phyloP scores from a whole-genome alignment of 2,113 vertebrate genomes.

The Bufo gargarizans region DNA sequence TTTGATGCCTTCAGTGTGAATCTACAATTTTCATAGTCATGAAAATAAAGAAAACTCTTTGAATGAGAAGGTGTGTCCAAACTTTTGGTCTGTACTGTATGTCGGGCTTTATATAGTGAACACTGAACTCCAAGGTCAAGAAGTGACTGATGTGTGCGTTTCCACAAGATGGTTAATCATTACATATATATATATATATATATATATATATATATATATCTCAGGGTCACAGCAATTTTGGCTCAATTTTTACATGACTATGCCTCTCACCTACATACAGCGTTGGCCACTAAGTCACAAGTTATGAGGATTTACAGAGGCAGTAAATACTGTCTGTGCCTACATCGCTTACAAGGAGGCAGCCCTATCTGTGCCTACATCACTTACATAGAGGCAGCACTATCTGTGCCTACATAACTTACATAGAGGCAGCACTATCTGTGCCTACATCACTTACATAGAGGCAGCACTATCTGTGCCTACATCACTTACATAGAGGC shows the following conservation, averaged over 20 bases:
- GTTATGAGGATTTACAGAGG: background rate
- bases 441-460: background rate
- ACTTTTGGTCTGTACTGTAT: too few relatives aligned
- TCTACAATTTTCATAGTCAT: too few relatives aligned
- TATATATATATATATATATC: too few relatives aligned
- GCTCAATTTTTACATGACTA: background rate
- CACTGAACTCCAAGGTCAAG: conserved; percentile 1
- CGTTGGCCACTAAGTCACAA: background rate
- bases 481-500: background rate
- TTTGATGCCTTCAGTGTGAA: too few relatives aligned
- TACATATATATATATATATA: background rate
- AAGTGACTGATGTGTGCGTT: background rate
- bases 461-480: background rate
- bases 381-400: background rate
- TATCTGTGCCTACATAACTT: background rate
- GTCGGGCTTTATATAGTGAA: too few relatives aligned
- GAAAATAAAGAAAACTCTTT: too few relatives aligned
- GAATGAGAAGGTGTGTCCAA: too few relatives aligned
- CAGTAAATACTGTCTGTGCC: background rate
- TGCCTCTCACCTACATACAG: background rate
- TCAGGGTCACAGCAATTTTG: background rate
- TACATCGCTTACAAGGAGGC: background rate
- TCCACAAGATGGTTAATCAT: conserved; percentile 6
- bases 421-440: background rate
- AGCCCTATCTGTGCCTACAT: background rate